Base-by-base conservation (phyloP, 2,888 invertebrate species). In the Anoncus sp. region DNA sequence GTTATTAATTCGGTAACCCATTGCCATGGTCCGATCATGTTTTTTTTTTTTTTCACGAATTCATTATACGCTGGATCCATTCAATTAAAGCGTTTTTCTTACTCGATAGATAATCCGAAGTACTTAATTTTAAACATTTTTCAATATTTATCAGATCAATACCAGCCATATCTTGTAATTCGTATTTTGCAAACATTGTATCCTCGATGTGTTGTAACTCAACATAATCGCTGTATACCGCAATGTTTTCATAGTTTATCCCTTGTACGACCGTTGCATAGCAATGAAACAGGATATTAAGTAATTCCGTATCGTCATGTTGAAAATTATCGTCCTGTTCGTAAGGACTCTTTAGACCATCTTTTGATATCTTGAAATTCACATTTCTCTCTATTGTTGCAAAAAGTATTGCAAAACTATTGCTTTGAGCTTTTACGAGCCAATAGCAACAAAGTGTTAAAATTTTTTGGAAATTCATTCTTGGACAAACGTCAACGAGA, bases 321-420 rank as follows among this genome's bases (percentile, higher is more conserved):
- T 93, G 93, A 77, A 92, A 92, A 79, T 92, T 92, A 9, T 92
- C 90, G 72, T 93, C 91, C 87, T 92, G 92, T 67, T 92, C 90
- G 85, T 93, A 94, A 2, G 93, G 93, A 86, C 93, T 93, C 72
- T 92, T 83, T 20, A 90, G 20, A 31, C 47, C 22, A 2, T 45
- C 51, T 0, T 35, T 62, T 14, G 22, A 14, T 40, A 24, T 35
- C 10, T 31, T 53, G 5, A 59, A 20, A 20, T 1, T 16, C 20
- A 27, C 53, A 2, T 9, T 12, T n/a, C n/a, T n/a, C n/a, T n/a
- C n/a, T n/a, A n/a, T n/a, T n/a, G n/a, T n/a, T n/a, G n/a, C n/a
- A n/a, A n/a, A n/a, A n/a, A n/a, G n/a, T n/a, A n/a, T n/a, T n/a
- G n/a, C n/a, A n/a, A n/a, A n/a, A n/a, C n/a, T n/a, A n/a, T n/a